These are phyloP conservation scores for Syrmaticus mikado DNA, from an alignment of 2,113 vertebrate species.

Conservation along the genomic window DNA sequence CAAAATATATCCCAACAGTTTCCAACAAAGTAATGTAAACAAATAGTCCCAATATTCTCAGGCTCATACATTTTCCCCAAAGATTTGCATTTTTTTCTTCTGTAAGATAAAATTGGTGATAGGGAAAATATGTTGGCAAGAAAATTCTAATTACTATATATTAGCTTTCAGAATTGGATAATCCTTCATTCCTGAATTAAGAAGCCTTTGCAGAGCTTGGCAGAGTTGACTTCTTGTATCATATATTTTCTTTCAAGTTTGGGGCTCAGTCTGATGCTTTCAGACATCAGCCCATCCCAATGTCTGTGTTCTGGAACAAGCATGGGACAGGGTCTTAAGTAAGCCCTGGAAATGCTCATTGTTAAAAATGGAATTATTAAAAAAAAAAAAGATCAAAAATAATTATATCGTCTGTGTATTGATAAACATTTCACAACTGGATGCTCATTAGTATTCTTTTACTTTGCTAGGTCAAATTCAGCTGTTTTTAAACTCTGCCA, in stretches of 20 bases:
- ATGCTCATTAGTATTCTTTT: not conserved
- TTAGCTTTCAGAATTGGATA: conserved; percentile 14
- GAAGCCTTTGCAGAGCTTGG: conserved; percentile 25
- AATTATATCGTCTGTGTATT: not conserved
- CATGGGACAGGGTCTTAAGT: not conserved
- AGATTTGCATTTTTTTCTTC: conserved; percentile 50
- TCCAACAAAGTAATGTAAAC: conserved; percentile 54
- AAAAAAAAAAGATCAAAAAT: not conserved
- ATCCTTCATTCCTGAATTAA: conserved; percentile 22
- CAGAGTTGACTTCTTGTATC: not conserved
- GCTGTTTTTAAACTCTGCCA: not conserved
- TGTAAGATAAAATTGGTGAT: conserved; percentile 38
- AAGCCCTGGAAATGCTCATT: not conserved
- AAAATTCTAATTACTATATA: conserved; percentile 43
- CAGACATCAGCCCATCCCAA: conserved; percentile 12
- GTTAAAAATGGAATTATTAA: not conserved
- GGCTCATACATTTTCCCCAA: conserved; percentile 2
- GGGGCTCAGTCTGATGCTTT: not conserved
- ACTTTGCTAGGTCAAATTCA: not conserved
- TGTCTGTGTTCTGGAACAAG: not conserved
- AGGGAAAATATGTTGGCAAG: conserved; percentile 49
- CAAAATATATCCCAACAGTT: conserved; percentile 17
- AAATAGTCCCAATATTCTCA: conserved; percentile 29
- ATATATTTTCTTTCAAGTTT: not conserved
- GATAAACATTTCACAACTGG: not conserved